Conservation (phyloP, 2,888 invertebrate genomes). For the Hanleya hanleyi region DNA sequence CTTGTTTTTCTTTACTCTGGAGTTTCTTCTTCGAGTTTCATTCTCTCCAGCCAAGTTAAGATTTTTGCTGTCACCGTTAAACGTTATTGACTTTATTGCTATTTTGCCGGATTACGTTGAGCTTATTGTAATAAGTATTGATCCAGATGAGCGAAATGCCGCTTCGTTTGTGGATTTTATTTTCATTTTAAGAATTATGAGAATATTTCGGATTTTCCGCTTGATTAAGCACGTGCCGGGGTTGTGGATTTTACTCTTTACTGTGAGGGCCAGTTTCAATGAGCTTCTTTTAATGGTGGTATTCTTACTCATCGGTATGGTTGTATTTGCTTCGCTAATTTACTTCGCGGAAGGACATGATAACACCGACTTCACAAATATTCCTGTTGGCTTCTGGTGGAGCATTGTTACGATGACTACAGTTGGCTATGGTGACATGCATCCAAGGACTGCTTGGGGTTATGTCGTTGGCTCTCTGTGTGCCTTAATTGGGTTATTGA, state of each 20-base stretch:
- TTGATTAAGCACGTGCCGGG: slow-evolving; percentile 68
- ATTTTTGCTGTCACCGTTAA: slow-evolving; percentile 64
- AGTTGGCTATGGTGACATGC: slow-evolving; percentile 70
- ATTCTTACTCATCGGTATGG: slow-evolving; percentile 69
- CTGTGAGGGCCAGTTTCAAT: slow-evolving; percentile 69
- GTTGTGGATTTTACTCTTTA: slow-evolving; percentile 68
- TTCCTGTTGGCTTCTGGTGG: slow-evolving; percentile 71
- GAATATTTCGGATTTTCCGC: slow-evolving; percentile 67
- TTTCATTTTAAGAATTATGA: slow-evolving; percentile 63
- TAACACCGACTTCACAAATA: slow-evolving; percentile 62
- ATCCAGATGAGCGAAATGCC: slow-evolving; percentile 48
- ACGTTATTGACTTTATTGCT: slow-evolving; percentile 67
- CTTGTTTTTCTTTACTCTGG: slow-evolving; percentile 65
- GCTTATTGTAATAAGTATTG: slow-evolving; percentile 52
- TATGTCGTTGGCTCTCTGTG: slow-evolving; percentile 67
- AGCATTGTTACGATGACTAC: slow-evolving; percentile 71
- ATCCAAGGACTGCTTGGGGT: slow-evolving; percentile 60
- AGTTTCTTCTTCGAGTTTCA: slow-evolving; percentile 62
- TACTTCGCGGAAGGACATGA: slow-evolving; percentile 60
- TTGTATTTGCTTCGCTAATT: slow-evolving; percentile 69
- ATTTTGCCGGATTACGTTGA: slow-evolving; percentile 68
- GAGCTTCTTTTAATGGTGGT: slow-evolving; percentile 69
- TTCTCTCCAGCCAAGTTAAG: slow-evolving; percentile 63
- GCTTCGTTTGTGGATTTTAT: slow-evolving; percentile 64
- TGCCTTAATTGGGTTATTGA: slow-evolving; percentile 66